Conservation (phyloP, 1,140 invertebrate genomes). For the Lineus longissimus region DNA sequence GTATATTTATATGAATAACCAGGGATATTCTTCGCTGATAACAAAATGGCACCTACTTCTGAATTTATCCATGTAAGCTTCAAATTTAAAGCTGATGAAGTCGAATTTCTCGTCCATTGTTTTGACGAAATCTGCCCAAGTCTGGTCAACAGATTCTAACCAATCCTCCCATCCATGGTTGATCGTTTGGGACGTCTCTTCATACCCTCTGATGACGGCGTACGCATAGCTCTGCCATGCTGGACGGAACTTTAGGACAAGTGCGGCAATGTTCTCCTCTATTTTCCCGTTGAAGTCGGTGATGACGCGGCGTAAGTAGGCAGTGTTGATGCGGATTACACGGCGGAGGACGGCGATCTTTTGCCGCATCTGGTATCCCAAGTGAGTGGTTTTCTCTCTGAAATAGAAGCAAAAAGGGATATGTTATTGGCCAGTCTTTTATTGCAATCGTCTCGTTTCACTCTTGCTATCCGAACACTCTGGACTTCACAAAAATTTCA, state of each 20-base stretch:
- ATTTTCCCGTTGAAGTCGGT: neutral
- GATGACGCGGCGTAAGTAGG: neutral
- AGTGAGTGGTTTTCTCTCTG: too few species aligned
- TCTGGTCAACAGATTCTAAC: too few species aligned
- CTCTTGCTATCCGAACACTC: too few species aligned
- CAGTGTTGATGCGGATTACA: neutral
- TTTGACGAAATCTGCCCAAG: too few species aligned
- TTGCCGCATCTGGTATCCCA: neutral
- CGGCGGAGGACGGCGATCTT: neutral
- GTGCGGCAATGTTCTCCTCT: neutral
- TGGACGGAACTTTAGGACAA: neutral
- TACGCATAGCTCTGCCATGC: slow-evolving; percentile 4
- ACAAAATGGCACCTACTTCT: too few species aligned
- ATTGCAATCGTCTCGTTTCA: too few species aligned
- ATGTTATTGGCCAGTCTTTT: too few species aligned
- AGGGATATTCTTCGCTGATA: too few species aligned
- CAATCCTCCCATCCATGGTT: neutral
- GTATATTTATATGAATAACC: too few species aligned
- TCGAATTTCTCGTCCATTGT: neutral
- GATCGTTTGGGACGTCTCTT: neutral
- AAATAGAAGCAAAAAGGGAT: too few species aligned
- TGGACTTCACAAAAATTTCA: too few species aligned
- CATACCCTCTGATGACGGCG: neutral
- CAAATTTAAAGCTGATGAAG: neutral
- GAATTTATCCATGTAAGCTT: neutral